A percentile compares a stretch with the other conserved stretches of the same genome.
Evolutionary conservation across 2,888 invertebrate species (phyloP).

Genomic region (Strigamia transsilvanica): DNA sequence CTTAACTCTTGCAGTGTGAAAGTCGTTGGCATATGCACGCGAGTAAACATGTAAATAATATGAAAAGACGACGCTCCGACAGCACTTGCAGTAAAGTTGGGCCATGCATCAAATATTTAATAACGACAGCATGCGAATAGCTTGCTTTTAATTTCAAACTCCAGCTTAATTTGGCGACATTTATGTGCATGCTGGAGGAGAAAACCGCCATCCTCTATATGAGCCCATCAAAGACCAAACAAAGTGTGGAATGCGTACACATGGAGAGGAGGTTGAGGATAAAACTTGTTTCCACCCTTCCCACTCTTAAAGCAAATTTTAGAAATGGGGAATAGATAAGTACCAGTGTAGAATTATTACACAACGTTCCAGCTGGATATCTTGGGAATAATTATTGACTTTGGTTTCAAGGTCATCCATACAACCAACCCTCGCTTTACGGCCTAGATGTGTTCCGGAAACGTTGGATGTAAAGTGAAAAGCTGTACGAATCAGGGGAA

Average conservation of each 20-base stretch:
- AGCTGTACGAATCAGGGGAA: too few relatives aligned
- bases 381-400: too few relatives aligned
- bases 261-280: background rate
- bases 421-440: too few relatives aligned
- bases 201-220: background rate
- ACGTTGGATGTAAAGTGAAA: too few relatives aligned
- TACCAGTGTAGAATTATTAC: too few relatives aligned
- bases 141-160: background rate
- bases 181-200: background rate
- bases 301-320: background rate
- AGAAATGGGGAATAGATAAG: background rate
- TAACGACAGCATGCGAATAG: slow-evolving; percentile 4
- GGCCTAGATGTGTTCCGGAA: too few relatives aligned
- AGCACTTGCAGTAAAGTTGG: background rate
- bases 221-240: background rate
- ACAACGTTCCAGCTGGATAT: too few relatives aligned
- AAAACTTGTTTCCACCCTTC: background rate
- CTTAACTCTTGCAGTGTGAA: background rate
- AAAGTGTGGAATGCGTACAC: background rate
- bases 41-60: background rate
- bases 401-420: too few relatives aligned
- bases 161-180: background rate
- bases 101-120: slow-evolving; percentile 31
- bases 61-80: background rate
- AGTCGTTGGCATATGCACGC: background rate